A percentile compares a stretch with the other conserved stretches of the same genome.
phyloP scores from a whole-genome alignment of 2,888 invertebrate species.

The Helicoverpa assulta region DNA sequence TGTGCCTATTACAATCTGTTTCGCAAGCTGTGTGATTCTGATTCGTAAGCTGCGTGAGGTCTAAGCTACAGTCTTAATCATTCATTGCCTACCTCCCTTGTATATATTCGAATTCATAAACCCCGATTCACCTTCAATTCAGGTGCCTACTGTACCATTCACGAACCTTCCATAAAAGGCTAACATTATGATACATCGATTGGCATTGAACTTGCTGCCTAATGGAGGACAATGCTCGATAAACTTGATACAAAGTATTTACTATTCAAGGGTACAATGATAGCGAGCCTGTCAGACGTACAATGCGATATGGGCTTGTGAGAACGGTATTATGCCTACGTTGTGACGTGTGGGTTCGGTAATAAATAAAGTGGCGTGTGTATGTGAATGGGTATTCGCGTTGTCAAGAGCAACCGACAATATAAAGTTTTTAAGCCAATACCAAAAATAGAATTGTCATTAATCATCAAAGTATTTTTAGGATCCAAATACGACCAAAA shows the following conservation, averaged over 20 bases:
- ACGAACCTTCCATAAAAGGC: slow-evolving; percentile 29
- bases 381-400: not conserved
- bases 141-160: not conserved
- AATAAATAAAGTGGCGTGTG: not conserved
- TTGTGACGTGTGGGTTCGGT: not conserved
- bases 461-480: too few species aligned
- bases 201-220: slow-evolving; percentile 49
- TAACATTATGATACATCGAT: slow-evolving; percentile 26
- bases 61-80: too few species aligned
- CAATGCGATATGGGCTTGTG: slow-evolving; percentile 11
- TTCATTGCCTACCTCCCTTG: too few species aligned
- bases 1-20: too few species aligned
- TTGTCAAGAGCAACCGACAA: not conserved
- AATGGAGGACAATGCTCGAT: slow-evolving; percentile 52
- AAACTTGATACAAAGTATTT: slow-evolving; percentile 38
- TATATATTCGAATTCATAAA: too few species aligned
- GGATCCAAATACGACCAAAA: too few species aligned
- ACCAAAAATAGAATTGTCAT: too few species aligned
- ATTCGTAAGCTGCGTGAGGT: too few species aligned
- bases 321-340: slow-evolving; percentile 1
- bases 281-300: slow-evolving; percentile 17
- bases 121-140: too few species aligned
- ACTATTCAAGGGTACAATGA: slow-evolving; percentile 40
- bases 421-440: too few species aligned
- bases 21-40: too few species aligned